Evolutionary conservation across 2,797 vertebrate genomes (phyloP).

Genomic region (Pseudocheirus occidentalis): DNA sequence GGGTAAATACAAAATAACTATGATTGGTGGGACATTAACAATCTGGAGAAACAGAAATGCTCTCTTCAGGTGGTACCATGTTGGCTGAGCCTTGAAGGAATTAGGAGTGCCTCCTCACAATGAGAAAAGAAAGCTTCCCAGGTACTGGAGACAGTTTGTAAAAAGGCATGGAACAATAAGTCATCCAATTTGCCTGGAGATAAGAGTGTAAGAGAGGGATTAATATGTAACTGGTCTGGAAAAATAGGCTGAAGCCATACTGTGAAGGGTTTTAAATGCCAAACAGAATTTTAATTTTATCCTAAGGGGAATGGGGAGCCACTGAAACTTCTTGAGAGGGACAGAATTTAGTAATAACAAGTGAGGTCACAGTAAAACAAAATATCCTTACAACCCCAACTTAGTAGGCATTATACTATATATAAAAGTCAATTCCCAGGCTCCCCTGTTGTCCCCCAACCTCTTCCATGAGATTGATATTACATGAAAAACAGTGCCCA

Average conservation of each 20-base stretch:
- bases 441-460: background rate
- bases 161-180: background rate
- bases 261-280: background rate
- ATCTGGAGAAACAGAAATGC: background rate
- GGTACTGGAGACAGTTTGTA: background rate
- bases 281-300: background rate
- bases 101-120: background rate
- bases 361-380: background rate
- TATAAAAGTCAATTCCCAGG: background rate
- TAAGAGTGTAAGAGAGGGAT: background rate
- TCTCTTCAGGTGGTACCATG: background rate
- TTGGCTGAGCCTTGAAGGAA: background rate
- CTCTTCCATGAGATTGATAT: background rate
- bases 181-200: background rate
- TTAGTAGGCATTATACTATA: background rate
- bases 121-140: background rate
- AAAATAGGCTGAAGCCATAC: background rate
- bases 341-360: background rate
- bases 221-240: background rate
- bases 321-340: background rate
- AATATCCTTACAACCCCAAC: background rate
- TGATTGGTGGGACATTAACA: background rate
- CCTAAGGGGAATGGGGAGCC: background rate
- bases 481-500: background rate
- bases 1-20: background rate